Evolutionary conservation across 2,113 vertebrate species (phyloP).

Genomic region (Sialia sialis): DNA sequence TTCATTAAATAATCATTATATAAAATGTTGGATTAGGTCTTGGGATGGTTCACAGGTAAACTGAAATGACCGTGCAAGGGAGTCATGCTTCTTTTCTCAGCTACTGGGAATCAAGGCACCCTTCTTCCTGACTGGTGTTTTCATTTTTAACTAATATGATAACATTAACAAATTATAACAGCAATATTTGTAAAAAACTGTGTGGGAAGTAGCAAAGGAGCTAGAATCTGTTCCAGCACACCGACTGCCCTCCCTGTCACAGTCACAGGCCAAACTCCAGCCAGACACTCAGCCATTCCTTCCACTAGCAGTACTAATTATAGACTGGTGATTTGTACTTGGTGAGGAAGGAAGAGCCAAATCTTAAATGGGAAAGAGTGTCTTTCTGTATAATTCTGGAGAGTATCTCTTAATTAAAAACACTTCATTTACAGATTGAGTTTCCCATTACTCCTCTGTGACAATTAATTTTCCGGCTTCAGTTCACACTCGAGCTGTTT

Average conservation of each 20-base stretch:
- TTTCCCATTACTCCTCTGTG: neutral
- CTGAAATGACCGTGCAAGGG: neutral
- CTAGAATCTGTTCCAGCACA: neutral
- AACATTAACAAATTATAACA: neutral
- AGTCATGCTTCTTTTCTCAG: neutral
- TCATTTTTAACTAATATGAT: neutral
- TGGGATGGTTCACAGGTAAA: neutral
- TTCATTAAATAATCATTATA: neutral
- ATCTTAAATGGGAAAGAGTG: slow-evolving; percentile 16
- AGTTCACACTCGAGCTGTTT: neutral
- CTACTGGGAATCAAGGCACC: neutral
- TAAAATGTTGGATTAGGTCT: neutral
- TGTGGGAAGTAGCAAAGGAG: neutral
- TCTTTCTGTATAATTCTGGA: neutral
- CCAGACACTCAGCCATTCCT: neutral
- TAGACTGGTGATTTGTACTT: neutral
- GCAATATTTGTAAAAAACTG: neutral
- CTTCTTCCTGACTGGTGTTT: neutral
- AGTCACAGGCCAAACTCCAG: neutral
- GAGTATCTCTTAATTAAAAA: slow-evolving; percentile 16
- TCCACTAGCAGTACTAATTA: neutral
- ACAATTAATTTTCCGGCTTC: slow-evolving; percentile 2
- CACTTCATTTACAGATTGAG: slow-evolving; percentile 28
- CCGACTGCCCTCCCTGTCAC: neutral
- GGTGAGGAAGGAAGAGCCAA: neutral